These are phyloP conservation scores for Microplitis mediator DNA, from an alignment of 1,140 invertebrate genomes.

Conservation along the genomic window DNA sequence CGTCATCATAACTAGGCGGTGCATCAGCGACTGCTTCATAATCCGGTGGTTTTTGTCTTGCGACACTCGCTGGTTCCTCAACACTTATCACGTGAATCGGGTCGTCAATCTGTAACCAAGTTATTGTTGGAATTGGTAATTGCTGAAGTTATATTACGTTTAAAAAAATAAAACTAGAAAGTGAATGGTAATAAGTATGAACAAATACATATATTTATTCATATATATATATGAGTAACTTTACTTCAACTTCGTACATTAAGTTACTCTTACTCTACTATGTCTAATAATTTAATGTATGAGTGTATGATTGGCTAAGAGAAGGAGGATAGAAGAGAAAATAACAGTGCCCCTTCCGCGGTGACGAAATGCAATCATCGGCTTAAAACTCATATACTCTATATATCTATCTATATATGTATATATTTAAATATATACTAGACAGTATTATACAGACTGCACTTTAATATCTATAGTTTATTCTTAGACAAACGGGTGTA, in stretches of 20 bases:
- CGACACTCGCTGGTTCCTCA: constrained; percentile 54
- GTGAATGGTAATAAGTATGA: too few relatives aligned
- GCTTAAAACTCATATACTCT: too few relatives aligned
- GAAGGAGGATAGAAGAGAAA: constrained; percentile 20
- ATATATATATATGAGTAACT: too few relatives aligned
- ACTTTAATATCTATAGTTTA: constrained; percentile 1
- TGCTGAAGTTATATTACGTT: neutral
- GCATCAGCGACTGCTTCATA: constrained; percentile 73
- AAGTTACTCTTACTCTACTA: too few relatives aligned
- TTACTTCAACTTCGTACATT: too few relatives aligned
- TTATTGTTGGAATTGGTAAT: neutral
- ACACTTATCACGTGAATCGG: constrained; percentile 71
- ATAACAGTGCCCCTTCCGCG: neutral
- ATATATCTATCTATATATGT: too few relatives aligned
- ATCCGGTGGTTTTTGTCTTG: constrained; percentile 73
- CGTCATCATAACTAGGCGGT: constrained; percentile 75
- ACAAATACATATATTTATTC: too few relatives aligned
- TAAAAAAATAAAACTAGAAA: too few relatives aligned
- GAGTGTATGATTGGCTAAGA: neutral
- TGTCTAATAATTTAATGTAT: neutral
- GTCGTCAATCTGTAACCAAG: constrained; percentile 66
- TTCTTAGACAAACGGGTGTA: neutral
- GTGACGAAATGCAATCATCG: neutral
- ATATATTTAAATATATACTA: too few relatives aligned
- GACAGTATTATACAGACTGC: too few relatives aligned